Conservation (phyloP, 2,888 invertebrate genomes). For the Tachina grossa region DNA sequence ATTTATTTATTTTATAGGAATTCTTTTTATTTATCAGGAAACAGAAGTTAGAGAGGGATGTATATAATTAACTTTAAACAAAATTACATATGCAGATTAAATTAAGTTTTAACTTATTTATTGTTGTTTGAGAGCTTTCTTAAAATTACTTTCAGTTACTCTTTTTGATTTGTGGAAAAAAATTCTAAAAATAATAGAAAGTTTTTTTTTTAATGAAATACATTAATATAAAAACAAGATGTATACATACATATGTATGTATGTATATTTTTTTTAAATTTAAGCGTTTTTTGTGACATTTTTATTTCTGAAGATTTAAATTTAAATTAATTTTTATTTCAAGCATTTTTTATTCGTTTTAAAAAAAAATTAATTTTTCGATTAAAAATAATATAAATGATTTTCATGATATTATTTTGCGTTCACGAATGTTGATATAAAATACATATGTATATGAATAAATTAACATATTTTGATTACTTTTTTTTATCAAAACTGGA, state of each 20-base stretch:
- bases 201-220: constrained; percentile 61
- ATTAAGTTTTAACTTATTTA: constrained; percentile 41
- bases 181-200: constrained; percentile 52
- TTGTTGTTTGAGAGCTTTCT: constrained; percentile 43
- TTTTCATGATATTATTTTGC: constrained; percentile 56
- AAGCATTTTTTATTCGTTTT: constrained; percentile 31
- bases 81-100: constrained; percentile 34
- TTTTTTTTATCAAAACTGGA: constrained; percentile 11
- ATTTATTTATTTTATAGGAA: constrained; percentile 32
- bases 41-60: constrained; percentile 12
- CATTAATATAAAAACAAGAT: constrained; percentile 58
- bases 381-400: constrained; percentile 59
- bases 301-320: constrained; percentile 51
- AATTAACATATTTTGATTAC: constrained; percentile 17
- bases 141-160: constrained; percentile 45
- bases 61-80: constrained; percentile 40
- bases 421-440: constrained; percentile 25
- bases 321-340: constrained; percentile 28
- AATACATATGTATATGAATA: constrained; percentile 36
- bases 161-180: constrained; percentile 47
- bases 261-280: constrained; percentile 53
- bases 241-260: too few species aligned
- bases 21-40: constrained; percentile 35
- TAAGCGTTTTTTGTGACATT: constrained; percentile 73
- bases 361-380: constrained; percentile 20